phyloP scores from a whole-genome alignment of 2,113 vertebrate genomes.

The Oxyruncus cristatus region DNA sequence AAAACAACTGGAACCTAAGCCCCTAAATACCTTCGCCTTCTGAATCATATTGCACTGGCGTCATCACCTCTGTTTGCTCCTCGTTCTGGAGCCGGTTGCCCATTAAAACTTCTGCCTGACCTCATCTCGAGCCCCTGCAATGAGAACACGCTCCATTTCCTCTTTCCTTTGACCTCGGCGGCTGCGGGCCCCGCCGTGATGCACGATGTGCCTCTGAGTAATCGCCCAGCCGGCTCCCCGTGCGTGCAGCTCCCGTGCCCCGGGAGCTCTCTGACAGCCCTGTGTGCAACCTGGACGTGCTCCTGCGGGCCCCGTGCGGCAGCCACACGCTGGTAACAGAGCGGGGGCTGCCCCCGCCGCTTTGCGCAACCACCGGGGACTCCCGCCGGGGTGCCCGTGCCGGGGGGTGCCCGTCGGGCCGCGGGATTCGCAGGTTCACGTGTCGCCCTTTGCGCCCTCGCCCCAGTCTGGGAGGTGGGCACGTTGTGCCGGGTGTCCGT shows the following conservation, averaged over 20 bases:
- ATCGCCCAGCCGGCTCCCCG: background rate
- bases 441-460: background rate
- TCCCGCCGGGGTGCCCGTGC: background rate
- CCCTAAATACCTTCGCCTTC: background rate
- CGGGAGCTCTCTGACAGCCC: fast-evolving
- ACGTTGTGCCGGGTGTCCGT: fast-evolving
- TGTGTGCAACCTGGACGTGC: fast-evolving
- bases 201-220: background rate
- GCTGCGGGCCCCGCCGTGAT: background rate
- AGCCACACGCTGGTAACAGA: too few relatives aligned
- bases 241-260: background rate
- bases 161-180: background rate
- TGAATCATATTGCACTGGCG: background rate
- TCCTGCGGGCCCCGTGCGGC: background rate
- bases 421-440: background rate
- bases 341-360: too few relatives aligned
- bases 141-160: background rate
- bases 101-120: background rate
- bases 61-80: background rate
- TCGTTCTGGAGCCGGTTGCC: background rate
- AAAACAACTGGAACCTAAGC: background rate
- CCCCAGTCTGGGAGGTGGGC: background rate
- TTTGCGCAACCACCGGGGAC: background rate
- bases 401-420: background rate
- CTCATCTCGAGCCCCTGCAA: background rate